Conservation (phyloP, 92 coral and sea anemone genomes). For the Bergia puertoricense region DNA sequence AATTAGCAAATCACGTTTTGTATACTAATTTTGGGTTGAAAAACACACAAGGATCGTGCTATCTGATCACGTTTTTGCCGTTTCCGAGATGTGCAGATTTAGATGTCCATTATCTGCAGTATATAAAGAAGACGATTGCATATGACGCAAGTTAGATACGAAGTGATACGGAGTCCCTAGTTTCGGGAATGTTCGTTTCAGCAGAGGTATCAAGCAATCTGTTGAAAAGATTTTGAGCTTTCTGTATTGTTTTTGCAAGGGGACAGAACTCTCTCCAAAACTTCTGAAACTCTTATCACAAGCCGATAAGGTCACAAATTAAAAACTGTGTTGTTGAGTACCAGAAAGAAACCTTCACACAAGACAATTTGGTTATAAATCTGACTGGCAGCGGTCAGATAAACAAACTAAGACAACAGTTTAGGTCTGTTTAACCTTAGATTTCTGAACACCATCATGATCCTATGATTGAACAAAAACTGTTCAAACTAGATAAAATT, state of each 20-base stretch:
- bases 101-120: neutral
- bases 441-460: too few relatives aligned
- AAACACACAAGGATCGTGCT: neutral
- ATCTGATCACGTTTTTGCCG: neutral
- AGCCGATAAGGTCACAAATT: neutral
- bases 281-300: neutral
- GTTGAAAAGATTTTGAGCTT: neutral
- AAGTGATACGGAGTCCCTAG: neutral
- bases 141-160: neutral
- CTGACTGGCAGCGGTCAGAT: too few relatives aligned
- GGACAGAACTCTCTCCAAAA: neutral
- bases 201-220: neutral
- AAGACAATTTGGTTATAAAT: too few relatives aligned
- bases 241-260: neutral
- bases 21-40: neutral
- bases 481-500: too few relatives aligned
- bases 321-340: neutral
- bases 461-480: too few relatives aligned
- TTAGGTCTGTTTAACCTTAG: too few relatives aligned
- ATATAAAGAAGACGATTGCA: conserved; percentile 5
- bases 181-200: neutral
- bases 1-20: conserved; percentile 46
- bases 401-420: too few relatives aligned
- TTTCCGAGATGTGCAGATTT: conserved; percentile 24
- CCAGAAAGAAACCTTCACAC: too few relatives aligned